phyloP scores from a whole-genome alignment of 2,888 invertebrate species.

The Eutolmus rufibarbis region DNA sequence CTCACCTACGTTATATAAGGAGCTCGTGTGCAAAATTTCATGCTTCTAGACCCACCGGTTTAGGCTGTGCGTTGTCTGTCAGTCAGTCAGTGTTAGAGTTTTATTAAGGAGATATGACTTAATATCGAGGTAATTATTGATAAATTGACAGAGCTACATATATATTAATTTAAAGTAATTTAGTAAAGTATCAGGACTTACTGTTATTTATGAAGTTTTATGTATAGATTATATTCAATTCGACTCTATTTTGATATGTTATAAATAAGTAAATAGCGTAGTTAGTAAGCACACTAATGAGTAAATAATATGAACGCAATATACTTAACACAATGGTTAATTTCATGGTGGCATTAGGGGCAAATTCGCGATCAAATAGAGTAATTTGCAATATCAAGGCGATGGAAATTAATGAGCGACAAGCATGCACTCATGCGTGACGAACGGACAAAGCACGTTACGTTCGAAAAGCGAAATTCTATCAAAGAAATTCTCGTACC shows the following conservation, averaged over 20 bases:
- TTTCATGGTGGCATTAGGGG: neutral
- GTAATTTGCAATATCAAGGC: neutral
- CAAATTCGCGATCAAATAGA: neutral
- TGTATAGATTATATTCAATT: neutral
- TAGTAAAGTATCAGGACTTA: neutral
- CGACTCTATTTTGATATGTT: neutral
- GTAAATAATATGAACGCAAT: neutral
- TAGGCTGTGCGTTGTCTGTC: too few relatives aligned
- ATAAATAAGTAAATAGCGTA: neutral
- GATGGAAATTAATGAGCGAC: neutral
- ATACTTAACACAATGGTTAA: neutral
- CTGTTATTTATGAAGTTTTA: neutral
- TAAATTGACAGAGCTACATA: too few relatives aligned
- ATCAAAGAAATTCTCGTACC: slow-evolving; percentile 53
- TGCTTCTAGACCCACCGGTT: too few relatives aligned
- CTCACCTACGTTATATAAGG: too few relatives aligned
- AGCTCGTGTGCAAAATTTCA: too few relatives aligned
- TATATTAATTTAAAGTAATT: neutral
- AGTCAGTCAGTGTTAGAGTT: too few relatives aligned
- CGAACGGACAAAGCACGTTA: neutral
- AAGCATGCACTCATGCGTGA: slow-evolving; percentile 12
- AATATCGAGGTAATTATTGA: too few relatives aligned
- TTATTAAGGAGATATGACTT: too few relatives aligned
- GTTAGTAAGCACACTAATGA: neutral
- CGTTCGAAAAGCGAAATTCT: slow-evolving; percentile 27